A percentile compares a stretch with the other conserved stretches of the same genome.
Conservation (phyloP, 2,797 vertebrate genomes). For the Loriculus beryllinus region DNA sequence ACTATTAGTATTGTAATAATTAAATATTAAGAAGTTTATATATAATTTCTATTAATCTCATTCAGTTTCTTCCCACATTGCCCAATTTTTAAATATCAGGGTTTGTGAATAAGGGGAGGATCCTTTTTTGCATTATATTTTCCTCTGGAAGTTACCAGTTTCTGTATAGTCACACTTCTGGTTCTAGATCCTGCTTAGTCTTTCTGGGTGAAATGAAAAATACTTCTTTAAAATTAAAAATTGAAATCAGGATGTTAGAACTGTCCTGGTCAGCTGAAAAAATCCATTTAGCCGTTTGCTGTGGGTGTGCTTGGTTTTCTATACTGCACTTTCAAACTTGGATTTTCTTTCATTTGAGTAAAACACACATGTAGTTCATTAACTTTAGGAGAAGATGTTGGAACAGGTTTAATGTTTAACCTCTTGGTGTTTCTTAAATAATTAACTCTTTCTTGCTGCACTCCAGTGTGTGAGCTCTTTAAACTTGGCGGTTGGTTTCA, state of each 20-base stretch:
- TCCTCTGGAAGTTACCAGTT: not conserved
- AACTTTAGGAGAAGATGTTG: not conserved
- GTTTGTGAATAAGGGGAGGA: not conserved
- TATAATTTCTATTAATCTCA: not conserved
- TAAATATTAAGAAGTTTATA: not conserved
- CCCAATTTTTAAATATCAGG: not conserved
- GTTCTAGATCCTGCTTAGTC: not conserved
- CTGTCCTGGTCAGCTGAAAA: not conserved
- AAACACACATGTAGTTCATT: not conserved
- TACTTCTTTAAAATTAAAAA: not conserved
- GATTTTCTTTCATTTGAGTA: not conserved
- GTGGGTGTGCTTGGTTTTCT: not conserved
- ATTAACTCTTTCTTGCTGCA: not conserved
- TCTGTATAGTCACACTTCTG: not conserved
- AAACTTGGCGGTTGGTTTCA: not conserved
- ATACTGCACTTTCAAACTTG: not conserved
- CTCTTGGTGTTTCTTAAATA: not conserved
- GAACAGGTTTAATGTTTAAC: slow-evolving; percentile 43
- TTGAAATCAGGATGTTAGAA: not conserved
- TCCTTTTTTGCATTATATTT: not conserved
- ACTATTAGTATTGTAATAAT: not conserved
- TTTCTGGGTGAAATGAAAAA: not conserved
- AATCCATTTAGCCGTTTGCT: not conserved
- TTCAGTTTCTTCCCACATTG: not conserved
- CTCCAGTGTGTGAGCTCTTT: not conserved